Evolutionary conservation across 2,797 vertebrate species (phyloP), one percentile per base, ranked within the genome.

Genomic region (Rhinatrema bivittatum): DNA sequence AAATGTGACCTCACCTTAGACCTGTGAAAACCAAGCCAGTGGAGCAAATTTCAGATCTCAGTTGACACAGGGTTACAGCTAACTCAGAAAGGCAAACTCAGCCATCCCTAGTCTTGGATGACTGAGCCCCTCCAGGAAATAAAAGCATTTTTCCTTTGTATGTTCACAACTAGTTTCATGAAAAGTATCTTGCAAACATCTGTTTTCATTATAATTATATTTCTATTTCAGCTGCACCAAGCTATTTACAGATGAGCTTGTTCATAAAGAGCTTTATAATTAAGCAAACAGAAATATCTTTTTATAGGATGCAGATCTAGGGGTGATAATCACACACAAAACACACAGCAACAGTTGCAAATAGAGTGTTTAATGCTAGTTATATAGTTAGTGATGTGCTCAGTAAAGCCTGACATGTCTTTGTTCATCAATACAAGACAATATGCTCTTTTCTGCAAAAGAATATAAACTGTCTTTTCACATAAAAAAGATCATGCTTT

Each of bases 221-320:
- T 86, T 85, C 82, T 82, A 83, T 84, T 84, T 85, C 81, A 85
- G 82, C 79, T 81, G 79, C 76, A 84, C 73, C 69, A 73, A 79
- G 81, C 82, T 86, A 86, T 86, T 86, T 86, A 79, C 79, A 84
- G 82, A 84, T 69, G 61, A 81, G 78, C 71, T 67, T 81, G 67
- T 81, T 85, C 82, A 76, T 80, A 83, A 83, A 81, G 72, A 81
- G 78, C 82, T 83, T 85, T 82, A 80, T 86, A 85, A 84, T 86
- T 85, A 86, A 83, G 78, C 78, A 82, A 86, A 85, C 76, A 85
- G 84, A 86, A 86, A 82, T 83, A 82, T 86, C 81, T 85, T 86
- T 85, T 85, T 84, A 84, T 84, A 81, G 84, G 76, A 70, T 80
- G 72, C 70, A 76, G 79, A 84, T 79, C 79, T 80, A 70, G 76